phyloP scores from a whole-genome alignment of 2,797 vertebrate genomes.

The Buceros bicornis region DNA sequence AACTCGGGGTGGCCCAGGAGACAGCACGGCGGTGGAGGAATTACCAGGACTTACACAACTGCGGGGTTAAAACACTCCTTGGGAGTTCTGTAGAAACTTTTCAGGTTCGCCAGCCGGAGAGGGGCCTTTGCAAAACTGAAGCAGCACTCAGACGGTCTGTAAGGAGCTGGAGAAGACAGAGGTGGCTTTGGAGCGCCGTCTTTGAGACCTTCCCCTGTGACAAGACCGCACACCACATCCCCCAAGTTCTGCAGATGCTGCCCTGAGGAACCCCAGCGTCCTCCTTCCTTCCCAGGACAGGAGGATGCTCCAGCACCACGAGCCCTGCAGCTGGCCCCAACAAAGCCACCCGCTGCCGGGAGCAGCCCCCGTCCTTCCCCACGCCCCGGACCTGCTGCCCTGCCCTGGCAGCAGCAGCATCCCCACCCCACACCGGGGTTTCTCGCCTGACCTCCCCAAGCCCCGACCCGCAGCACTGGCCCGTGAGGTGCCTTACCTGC shows the following conservation, averaged over 20 bases:
- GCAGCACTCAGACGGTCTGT: background rate
- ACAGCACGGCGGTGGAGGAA: background rate
- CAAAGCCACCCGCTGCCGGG: background rate
- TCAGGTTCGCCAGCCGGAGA: background rate
- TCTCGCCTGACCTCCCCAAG: background rate
- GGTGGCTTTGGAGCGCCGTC: background rate
- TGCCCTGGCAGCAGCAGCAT: background rate
- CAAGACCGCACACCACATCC: background rate
- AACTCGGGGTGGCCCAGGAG: rapidly evolving
- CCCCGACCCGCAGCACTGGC: rapidly evolving
- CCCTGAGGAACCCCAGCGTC: background rate
- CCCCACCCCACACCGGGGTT: rapidly evolving
- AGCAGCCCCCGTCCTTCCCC: background rate
- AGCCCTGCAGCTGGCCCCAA: background rate
- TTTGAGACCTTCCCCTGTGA: too few species aligned
- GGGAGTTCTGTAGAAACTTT: background rate
- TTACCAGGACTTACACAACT: constrained; percentile 22
- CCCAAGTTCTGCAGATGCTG: background rate
- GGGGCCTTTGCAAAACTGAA: rapidly evolving
- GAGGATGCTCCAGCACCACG: background rate
- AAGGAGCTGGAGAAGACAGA: background rate
- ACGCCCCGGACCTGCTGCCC: background rate
- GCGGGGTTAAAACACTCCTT: background rate
- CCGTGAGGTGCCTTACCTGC: background rate
- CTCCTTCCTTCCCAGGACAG: rapidly evolving